Percentiles rank a stretch among this genome's conserved stretches.
Conservation (phyloP, 2,113 vertebrate species). For the Axis porcinus region DNA sequence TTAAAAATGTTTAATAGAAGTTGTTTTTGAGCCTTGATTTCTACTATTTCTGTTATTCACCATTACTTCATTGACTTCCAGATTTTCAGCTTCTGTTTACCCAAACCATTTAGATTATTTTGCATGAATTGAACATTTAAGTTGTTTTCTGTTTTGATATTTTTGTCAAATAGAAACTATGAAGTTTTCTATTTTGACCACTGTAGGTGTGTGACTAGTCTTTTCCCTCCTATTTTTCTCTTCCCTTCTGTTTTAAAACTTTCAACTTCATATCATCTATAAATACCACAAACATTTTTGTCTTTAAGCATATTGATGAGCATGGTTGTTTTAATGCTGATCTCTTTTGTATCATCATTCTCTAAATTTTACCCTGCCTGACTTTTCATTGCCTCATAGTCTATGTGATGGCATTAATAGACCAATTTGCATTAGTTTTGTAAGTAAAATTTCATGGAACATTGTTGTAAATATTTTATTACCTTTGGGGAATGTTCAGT, state of each 20-base stretch:
- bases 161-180: neutral
- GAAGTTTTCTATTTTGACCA: neutral
- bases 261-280: neutral
- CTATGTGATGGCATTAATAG: neutral
- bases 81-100: neutral
- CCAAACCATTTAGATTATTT: neutral
- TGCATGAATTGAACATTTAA: neutral
- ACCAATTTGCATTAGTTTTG: neutral
- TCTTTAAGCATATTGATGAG: neutral
- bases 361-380: neutral
- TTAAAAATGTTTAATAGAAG: neutral
- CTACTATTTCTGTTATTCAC: neutral
- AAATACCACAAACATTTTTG: neutral
- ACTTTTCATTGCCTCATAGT: neutral
- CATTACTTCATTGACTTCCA: neutral
- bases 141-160: neutral
- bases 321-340: neutral
- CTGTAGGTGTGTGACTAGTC: neutral
- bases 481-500: neutral
- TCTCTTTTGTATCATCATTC: neutral
- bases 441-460: slow-evolving; percentile 23
- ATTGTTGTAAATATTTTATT: neutral
- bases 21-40: neutral
- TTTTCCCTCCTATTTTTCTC: neutral
- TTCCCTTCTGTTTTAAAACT: neutral